Percentiles rank a stretch among this genome's conserved stretches.
phyloP scores from a whole-genome alignment of 2,888 invertebrate species.

The Spatulosminthurus flaviceps region DNA sequence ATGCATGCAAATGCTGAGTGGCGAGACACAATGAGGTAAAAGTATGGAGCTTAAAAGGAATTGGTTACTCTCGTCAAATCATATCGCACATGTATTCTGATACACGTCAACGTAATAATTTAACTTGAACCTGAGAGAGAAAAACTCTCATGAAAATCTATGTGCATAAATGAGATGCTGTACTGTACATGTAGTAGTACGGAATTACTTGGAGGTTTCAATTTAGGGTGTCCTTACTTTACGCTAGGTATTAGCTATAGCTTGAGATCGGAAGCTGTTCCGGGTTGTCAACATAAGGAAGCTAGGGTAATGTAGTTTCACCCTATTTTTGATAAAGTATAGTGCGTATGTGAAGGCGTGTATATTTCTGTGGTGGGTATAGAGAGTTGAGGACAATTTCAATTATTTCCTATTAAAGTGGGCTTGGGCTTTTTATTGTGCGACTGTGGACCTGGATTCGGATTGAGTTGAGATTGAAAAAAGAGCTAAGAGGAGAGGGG shows the following conservation, averaged over 20 bases:
- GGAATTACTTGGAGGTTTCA: too few species aligned
- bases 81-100: too few species aligned
- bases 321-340: not conserved
- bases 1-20: too few species aligned
- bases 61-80: not conserved
- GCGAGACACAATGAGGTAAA: too few species aligned
- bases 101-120: not conserved
- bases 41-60: too few species aligned
- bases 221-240: too few species aligned
- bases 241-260: too few species aligned
- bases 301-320: not conserved
- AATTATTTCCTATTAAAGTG: constrained; percentile 43
- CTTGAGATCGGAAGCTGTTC: not conserved
- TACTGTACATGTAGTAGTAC: too few species aligned
- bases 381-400: constrained; percentile 44
- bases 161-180: too few species aligned
- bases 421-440: constrained; percentile 41
- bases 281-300: not conserved
- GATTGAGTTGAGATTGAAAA: constrained; percentile 43
- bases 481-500: constrained; percentile 37
- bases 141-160: not conserved
- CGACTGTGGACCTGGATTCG: constrained; percentile 38
- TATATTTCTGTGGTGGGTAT: constrained; percentile 25
- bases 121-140: too few species aligned
- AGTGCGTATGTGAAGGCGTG: not conserved